Evolutionary conservation across 2,888 invertebrate genomes (phyloP).

Genomic region (Microplitis manilae): DNA sequence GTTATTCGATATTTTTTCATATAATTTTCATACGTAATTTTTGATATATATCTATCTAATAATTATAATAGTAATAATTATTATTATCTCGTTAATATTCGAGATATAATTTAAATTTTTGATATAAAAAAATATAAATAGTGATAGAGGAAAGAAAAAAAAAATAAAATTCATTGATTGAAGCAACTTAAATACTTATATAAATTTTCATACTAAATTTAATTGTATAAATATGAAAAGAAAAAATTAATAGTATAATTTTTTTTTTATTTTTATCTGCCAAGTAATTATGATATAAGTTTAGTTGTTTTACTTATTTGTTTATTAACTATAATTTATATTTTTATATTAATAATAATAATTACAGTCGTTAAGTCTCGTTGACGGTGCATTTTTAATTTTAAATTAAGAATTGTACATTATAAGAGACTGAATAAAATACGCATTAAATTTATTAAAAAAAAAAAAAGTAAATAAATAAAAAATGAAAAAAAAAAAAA

Average conservation of each 20-base stretch:
- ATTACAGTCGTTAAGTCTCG: slow-evolving; percentile 2
- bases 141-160: slow-evolving; percentile 21
- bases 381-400: slow-evolving; percentile 26
- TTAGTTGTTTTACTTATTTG: slow-evolving; percentile 21
- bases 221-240: background rate
- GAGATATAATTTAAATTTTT: slow-evolving; percentile 4
- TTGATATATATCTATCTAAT: slow-evolving; percentile 17
- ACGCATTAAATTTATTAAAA: slow-evolving; percentile 22
- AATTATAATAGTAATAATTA: slow-evolving; percentile 8
- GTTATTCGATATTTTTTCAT: slow-evolving; percentile 20
- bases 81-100: slow-evolving; percentile 1
- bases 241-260: background rate
- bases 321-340: background rate
- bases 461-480: slow-evolving; percentile 20
- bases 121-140: background rate
- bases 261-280: background rate
- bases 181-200: background rate
- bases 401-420: slow-evolving; percentile 17
- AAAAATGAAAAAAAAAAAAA: slow-evolving; percentile 39
- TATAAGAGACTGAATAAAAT: slow-evolving; percentile 22
- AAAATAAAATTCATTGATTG: slow-evolving; percentile 11
- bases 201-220: background rate
- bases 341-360: slow-evolving; percentile 24
- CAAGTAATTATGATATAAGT: background rate
- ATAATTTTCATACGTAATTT: slow-evolving; percentile 24